Evolutionary conservation across 2,797 vertebrate genomes (phyloP), one percentile per base, ranked within the genome.

Genomic region (Scarus forsteni): DNA sequence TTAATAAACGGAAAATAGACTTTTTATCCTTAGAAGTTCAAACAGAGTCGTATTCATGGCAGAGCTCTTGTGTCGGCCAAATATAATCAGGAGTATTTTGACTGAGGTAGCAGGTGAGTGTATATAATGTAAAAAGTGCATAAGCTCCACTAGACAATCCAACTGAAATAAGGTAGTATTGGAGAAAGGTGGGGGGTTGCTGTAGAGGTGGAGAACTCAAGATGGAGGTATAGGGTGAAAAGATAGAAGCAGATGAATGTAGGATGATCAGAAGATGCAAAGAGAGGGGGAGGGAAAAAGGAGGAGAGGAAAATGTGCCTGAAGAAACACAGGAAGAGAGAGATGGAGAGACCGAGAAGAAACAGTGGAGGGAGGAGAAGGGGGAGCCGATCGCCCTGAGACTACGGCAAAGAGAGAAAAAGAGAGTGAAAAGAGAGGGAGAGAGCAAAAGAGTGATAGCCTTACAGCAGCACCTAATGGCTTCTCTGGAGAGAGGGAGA

Each of bases 401-500:
- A 90, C 85, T 83, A 79, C 55, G 60, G 86, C 75, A 86, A 69
- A 83, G 64, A 68, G 77, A 76, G 62, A 79, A 67, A 74, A 74
- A 85, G 63, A 68, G 81, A 80, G 55, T 77, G 70, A 67, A 74
- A 74, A 85, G 63, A 68, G 81, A 80, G 55, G 78, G 70, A 84
- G 83, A 76, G 82, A 75, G 82, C 63, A 70, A 75, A 88, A 91
- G 92, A 92, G 81, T 89, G 87, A 93, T 92, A 88, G 91, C 90
- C 87, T 88, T 90, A 91, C 85, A 88, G 86, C 91, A 90, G 80
- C 86, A 89, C 88, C 90, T 92, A 92, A 92, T 93, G 91, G 90
- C 89, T 91, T 87, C 92, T 92, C 90, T 91, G 86, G 90, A 89
- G 87, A 89, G 88, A 81, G 70, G 66, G 66, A 69, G 51, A 60